Base-by-base conservation (phyloP, 2,888 invertebrate species). In the Cetonia aurata region DNA sequence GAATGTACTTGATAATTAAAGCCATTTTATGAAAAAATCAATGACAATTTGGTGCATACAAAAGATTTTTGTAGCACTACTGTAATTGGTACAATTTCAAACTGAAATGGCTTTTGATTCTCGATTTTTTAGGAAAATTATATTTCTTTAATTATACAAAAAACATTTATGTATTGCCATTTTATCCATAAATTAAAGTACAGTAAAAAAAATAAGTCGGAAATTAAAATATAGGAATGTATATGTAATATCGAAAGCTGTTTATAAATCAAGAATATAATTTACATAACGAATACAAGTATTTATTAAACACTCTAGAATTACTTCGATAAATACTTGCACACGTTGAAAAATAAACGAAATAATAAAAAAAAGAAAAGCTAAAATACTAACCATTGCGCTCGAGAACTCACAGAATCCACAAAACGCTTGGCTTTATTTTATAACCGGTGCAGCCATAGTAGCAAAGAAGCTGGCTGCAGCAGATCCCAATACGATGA, bases 401-500 rank as follows among this genome's bases (percentile, higher is more conserved):
- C 79, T 80, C 79, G 80, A 79, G 77, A 79, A 79, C 77, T 77
- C 77, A 80, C 78, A 79, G 78, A 78, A 79, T 79, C 79, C 79
- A 79, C 77, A 79, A 78, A 76, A 78, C 79, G 79, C 79, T 77
- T 77, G 78, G 80, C 77, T 77, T 76, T 76, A 76, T 76, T 73
- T 75, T 72, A 71, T 76, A 78, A 77, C 77, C 77, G 77, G 76
- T 74, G 75, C 77, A 77, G 78, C 77, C 76, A 80, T 79, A 78
- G 78, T 79, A 80, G 78, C 79, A 79, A 77, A 72, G 76, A 73
- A 77, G 77, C 79, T 80, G 81, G 80, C 81, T 81, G 82, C 81
- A 82, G 82, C 81, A 79, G 81, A 81, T 81, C 81, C 80, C 75
- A 75, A 76, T 75, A 74, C 53, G 73, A 72, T 73, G 74, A 75